Conservation (phyloP, 2,113 vertebrate genomes). For the Rana temporaria region DNA sequence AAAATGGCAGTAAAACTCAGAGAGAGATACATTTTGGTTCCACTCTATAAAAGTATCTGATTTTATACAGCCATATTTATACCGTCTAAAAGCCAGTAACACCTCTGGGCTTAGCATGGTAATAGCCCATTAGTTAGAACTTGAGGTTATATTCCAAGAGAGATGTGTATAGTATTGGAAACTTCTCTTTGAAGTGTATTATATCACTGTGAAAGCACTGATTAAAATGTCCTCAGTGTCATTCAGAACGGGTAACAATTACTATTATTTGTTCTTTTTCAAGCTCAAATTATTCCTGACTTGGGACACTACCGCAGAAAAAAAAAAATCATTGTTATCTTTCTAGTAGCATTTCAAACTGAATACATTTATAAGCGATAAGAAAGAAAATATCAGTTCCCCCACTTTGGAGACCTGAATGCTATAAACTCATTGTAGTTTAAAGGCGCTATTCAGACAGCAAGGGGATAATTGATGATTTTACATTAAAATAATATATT, state of each 20-base stretch:
- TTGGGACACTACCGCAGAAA: constrained; percentile 21
- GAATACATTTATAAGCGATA: background rate
- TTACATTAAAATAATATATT: constrained; percentile 27
- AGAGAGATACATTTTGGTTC: constrained; percentile 8
- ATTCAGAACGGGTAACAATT: constrained; percentile 51
- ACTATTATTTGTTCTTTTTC: constrained; percentile 55
- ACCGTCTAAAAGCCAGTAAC: background rate
- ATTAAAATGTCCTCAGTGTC: constrained; percentile 53
- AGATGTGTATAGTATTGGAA: constrained; percentile 38
- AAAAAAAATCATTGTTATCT: constrained; percentile 27
- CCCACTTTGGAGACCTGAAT: constrained; percentile 3
- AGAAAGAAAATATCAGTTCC: background rate
- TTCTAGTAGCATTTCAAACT: constrained; percentile 13
- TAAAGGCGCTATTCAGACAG: constrained; percentile 22
- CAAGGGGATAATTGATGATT: constrained; percentile 39
- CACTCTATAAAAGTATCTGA: background rate
- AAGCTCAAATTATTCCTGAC: constrained; percentile 27
- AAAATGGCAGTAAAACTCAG: no score
- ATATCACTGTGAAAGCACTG: constrained; percentile 41
- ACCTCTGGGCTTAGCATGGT: constrained; percentile 2
- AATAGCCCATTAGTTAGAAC: constrained; percentile 9
- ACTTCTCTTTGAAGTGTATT: constrained; percentile 51
- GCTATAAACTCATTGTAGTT: background rate
- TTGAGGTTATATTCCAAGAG: constrained; percentile 23
- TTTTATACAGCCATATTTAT: background rate